Percentiles rank a stretch among this genome's conserved stretches.
Conservation (phyloP, 2,113 vertebrate genomes). For the Onychostruthus taczanowskii region DNA sequence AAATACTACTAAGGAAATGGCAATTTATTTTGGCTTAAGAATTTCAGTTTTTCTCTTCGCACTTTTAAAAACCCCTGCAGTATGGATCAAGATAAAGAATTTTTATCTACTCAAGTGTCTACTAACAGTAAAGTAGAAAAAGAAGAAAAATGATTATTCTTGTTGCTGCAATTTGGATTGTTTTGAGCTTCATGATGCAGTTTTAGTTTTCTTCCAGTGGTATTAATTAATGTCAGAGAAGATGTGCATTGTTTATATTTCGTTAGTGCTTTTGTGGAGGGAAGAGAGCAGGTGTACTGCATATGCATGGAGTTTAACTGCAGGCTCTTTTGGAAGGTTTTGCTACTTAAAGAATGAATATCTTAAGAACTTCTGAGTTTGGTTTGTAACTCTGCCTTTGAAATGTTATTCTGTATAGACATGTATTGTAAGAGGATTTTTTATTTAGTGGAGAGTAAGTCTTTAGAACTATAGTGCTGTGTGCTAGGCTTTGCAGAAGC, state of each 20-base stretch:
- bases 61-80: neutral
- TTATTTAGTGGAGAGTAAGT: neutral
- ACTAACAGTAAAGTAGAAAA: neutral
- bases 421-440: neutral
- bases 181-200: neutral
- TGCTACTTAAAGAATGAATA: neutral
- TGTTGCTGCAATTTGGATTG: neutral
- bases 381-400: neutral
- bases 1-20: neutral
- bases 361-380: neutral
- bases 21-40: neutral
- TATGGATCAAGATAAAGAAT: neutral
- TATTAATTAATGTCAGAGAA: neutral
- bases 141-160: neutral
- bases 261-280: neutral
- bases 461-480: neutral
- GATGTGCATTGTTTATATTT: neutral
- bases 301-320: neutral
- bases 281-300: neutral
- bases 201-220: neutral
- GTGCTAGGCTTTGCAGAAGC: neutral
- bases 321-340: neutral
- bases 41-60: neutral
- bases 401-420: neutral
- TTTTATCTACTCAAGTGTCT: neutral